Conservation (phyloP, 2,888 invertebrate genomes). For the Ephialtes manifestator region DNA sequence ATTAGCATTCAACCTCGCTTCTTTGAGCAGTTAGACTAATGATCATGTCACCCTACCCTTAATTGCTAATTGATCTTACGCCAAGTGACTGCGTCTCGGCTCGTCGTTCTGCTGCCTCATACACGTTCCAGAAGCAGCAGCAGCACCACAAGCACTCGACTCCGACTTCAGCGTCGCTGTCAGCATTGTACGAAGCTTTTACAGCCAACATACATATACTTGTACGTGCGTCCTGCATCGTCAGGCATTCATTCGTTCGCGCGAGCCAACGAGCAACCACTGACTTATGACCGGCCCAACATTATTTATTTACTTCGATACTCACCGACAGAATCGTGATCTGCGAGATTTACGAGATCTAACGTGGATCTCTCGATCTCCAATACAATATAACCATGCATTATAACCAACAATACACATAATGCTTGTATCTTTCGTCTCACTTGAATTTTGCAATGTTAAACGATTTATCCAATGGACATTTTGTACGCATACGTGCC, state of each 20-base stretch:
- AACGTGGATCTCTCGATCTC: conserved; percentile 21
- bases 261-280: conserved; percentile 33
- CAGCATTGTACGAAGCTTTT: conserved; percentile 46
- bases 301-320: conserved; percentile 64
- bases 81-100: conserved; percentile 68
- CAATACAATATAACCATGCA: conserved; percentile 12
- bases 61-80: conserved; percentile 82
- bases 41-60: conserved; percentile 79
- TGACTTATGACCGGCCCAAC: conserved; percentile 64
- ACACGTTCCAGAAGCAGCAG: neutral
- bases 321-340: conserved; percentile 57
- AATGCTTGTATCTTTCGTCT: conserved; percentile 13
- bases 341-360: conserved; percentile 62
- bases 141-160: neutral
- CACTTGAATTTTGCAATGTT: conserved; percentile 14
- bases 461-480: conserved; percentile 32
- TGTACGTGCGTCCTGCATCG: conserved; percentile 38
- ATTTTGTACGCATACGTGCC: neutral
- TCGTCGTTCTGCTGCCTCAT: conserved; percentile 14
- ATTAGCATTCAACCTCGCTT: conserved; percentile 69
- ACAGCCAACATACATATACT: conserved; percentile 15
- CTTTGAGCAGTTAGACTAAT: conserved; percentile 73
- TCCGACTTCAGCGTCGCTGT: conserved; percentile 23
- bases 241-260: conserved; percentile 53
- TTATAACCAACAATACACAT: conserved; percentile 14